Evolutionary conservation across 2,113 vertebrate species (phyloP), one percentile per base, ranked within the genome.

Genomic region (Heterochromis multidens): DNA sequence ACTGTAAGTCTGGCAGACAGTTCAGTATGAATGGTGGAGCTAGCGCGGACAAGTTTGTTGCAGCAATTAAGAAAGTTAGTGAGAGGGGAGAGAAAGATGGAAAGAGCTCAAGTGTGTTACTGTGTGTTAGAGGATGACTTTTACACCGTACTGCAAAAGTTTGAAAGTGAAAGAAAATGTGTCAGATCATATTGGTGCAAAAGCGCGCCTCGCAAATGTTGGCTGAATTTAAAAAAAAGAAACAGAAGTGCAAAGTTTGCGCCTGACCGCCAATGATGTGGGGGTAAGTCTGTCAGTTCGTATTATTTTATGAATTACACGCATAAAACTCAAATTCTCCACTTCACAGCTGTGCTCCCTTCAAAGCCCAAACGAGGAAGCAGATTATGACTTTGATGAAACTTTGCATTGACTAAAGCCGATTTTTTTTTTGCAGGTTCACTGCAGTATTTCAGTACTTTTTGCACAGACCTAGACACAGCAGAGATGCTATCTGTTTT

Each of bases 11-110:
- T 77, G 8, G 3, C 58, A 65, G 76, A 40, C n/a, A 12, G 17
- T 33, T 77, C 89, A 92, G 81, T 92, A 88, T 94, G 91, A 93
- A 93, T 94, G 92, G 91, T 81, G 74, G 54, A 88, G 86, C 84
- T 65, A 77, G 58, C 65, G 61, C 31, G 63, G 56, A 58, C 58
- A 19, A 6, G 25, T 40, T 43, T 35, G 59, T 17, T 49, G 79
- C 52, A 23, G 56, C 61, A 86, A 3, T 82, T 35, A 60, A 63
- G 59, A 87, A 81, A 76, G 14, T 80, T 65, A 80, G 80, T 27
- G 60, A 57, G 17, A 23, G 8, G 25, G 19, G 12, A 35, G 1
- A 56, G 17, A 33, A 31, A n/a, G 21, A 33, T 6, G 29, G 70
- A 80, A 43, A 11, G 52, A 11, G 54, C 40, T 60, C 58, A 70